Evolutionary conservation across 1,140 invertebrate species (phyloP).

Genomic region (Thereuonema tuberculata): DNA sequence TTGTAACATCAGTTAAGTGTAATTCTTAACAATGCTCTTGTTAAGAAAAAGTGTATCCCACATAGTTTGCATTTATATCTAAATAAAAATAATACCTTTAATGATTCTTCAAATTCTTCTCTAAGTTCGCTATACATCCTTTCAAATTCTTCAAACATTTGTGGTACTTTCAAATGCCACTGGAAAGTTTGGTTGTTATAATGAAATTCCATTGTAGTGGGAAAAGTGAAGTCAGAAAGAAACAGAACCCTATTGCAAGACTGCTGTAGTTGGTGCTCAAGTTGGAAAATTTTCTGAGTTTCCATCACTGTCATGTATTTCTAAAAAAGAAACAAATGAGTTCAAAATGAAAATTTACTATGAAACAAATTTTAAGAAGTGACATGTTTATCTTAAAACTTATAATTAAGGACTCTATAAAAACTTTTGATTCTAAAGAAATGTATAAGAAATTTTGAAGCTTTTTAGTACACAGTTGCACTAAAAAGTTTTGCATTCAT

Average conservation of each 20-base stretch:
- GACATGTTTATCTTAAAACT: neutral
- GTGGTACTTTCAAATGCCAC: constrained; percentile 65
- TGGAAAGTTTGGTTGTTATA: constrained; percentile 71
- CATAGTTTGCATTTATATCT: too few relatives aligned
- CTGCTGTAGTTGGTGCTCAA: constrained; percentile 57
- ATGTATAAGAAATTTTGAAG: neutral
- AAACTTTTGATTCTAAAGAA: neutral
- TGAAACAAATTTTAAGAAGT: too few relatives aligned
- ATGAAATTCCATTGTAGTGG: constrained; percentile 69
- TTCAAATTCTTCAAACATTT: constrained; percentile 65
- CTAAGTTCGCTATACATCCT: constrained; percentile 66
- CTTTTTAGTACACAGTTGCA: neutral
- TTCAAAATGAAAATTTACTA: too few relatives aligned
- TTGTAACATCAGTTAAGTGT: too few relatives aligned
- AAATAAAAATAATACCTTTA: constrained; percentile 47
- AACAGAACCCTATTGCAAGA: constrained; percentile 49
- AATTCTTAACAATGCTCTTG: too few relatives aligned
- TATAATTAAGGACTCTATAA: neutral
- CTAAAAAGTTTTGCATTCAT: neutral
- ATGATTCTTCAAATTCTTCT: constrained; percentile 65
- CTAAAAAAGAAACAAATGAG: constrained; percentile 1
- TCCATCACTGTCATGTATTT: constrained; percentile 59
- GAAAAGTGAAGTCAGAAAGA: constrained; percentile 58
- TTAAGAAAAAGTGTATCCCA: too few relatives aligned
- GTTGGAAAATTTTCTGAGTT: constrained; percentile 48